A percentile compares a stretch with the other conserved stretches of the same genome.
Conservation (phyloP, 2,888 invertebrate genomes). For the Blomia tropicalis region DNA sequence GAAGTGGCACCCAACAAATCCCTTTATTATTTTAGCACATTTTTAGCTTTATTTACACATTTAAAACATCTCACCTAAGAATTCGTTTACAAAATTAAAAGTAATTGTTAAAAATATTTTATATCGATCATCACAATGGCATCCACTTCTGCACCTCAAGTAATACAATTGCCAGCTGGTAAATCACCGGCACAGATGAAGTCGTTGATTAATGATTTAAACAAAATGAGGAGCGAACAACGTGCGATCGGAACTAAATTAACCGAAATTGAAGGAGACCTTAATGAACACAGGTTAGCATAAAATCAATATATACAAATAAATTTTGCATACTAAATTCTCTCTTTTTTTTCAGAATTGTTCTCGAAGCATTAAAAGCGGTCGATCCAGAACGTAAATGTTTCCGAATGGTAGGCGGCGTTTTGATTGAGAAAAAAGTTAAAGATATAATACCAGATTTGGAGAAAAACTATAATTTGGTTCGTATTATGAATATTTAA, state of each 20-base stretch:
- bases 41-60: too few species aligned
- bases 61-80: too few species aligned
- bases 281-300: constrained; percentile 82
- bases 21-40: too few species aligned
- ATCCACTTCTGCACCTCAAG: neutral
- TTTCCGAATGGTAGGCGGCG: constrained; percentile 81
- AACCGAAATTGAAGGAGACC: constrained; percentile 78
- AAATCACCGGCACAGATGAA: constrained; percentile 36
- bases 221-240: constrained; percentile 70
- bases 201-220: constrained; percentile 71
- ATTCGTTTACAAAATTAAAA: too few species aligned
- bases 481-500: neutral
- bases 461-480: constrained; percentile 43
- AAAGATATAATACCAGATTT: constrained; percentile 74
- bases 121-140: neutral
- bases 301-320: neutral
- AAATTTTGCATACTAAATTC: neutral
- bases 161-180: too few species aligned
- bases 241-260: constrained; percentile 68
- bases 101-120: too few species aligned
- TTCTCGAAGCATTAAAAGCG: constrained; percentile 74
- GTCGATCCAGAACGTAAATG: constrained; percentile 70
- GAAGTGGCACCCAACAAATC: too few species aligned
- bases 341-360: constrained; percentile 49
- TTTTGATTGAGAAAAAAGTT: constrained; percentile 78